phyloP scores from a whole-genome alignment of 1,140 invertebrate species.

The Arion vulgaris region DNA sequence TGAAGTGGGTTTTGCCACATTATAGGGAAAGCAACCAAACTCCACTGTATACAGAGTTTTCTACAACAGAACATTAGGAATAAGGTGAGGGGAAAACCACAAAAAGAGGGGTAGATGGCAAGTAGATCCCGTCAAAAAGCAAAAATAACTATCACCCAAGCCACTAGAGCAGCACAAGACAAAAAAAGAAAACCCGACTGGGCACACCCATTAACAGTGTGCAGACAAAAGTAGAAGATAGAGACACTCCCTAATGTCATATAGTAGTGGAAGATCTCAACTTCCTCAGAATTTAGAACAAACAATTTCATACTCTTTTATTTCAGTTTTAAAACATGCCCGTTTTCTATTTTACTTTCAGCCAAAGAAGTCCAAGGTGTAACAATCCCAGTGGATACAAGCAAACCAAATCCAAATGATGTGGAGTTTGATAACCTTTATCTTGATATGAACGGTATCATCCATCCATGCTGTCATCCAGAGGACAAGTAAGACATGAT shows the following conservation, averaged over 20 bases:
- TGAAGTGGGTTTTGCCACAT: too few species aligned
- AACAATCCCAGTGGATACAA: conserved; percentile 83
- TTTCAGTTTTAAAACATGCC: background rate
- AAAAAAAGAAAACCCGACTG: too few species aligned
- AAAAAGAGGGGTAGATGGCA: too few species aligned
- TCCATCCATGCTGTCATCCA: conserved; percentile 99
- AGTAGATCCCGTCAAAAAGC: too few species aligned
- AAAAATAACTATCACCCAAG: too few species aligned
- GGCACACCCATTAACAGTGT: too few species aligned
- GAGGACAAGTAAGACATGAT: conserved; percentile 86
- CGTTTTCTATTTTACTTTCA: conserved; percentile 47
- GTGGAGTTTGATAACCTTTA: conserved; percentile 96
- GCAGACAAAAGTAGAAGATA: too few species aligned
- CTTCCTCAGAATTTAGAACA: background rate
- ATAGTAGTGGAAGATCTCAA: background rate
- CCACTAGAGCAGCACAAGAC: too few species aligned
- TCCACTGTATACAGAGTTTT: too few species aligned
- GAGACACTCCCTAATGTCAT: background rate
- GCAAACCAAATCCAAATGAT: conserved; percentile 94
- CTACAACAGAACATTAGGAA: too few species aligned
- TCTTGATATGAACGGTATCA: conserved; percentile 99
- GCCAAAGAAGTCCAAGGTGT: conserved; percentile 75
- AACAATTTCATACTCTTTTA: background rate
- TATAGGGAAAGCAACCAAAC: too few species aligned
- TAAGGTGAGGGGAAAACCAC: too few species aligned